phyloP scores from a whole-genome alignment of 2,113 vertebrate species.

The Columba janthina region DNA sequence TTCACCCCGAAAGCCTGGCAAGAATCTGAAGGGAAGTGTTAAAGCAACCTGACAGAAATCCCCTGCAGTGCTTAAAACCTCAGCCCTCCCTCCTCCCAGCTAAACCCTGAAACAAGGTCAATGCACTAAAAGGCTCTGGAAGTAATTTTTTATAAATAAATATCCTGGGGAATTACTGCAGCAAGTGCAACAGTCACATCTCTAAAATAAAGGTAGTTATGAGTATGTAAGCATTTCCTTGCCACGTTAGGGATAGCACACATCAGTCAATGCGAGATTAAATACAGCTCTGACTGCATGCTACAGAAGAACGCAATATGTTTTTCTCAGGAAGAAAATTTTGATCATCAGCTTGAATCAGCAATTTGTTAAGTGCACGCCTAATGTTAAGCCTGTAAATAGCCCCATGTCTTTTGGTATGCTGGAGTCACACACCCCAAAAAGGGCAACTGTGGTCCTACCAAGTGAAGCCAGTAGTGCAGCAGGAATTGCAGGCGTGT shows the following conservation, averaged over 20 bases:
- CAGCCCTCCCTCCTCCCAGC: conserved; percentile 17
- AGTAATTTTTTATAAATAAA: conserved; percentile 60
- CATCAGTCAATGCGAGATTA: not conserved
- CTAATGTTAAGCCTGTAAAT: not conserved
- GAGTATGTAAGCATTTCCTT: conserved; percentile 21
- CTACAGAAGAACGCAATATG: not conserved
- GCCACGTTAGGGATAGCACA: not conserved
- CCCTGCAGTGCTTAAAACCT: conserved; percentile 52
- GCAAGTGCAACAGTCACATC: conserved; percentile 38
- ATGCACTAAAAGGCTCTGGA: conserved; percentile 63
- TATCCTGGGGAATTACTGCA: conserved; percentile 58
- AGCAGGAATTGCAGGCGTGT: not conserved
- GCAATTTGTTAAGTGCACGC: not conserved
- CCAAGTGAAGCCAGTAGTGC: not conserved
- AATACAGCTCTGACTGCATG: not conserved
- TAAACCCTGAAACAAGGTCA: conserved; percentile 55
- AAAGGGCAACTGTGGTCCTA: not conserved
- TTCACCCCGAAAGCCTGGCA: conserved; percentile 40
- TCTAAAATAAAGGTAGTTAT: conserved; percentile 44
- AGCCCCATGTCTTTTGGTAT: not conserved
- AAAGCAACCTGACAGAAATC: conserved; percentile 71
- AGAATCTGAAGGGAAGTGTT: conserved; percentile 55
- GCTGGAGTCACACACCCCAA: not conserved
- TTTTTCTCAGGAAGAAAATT: not conserved
- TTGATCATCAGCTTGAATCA: not conserved